Evolutionary conservation across 2,888 invertebrate genomes (phyloP), one percentile per base, ranked within the genome.

Genomic region (Spilarctia lutea): DNA sequence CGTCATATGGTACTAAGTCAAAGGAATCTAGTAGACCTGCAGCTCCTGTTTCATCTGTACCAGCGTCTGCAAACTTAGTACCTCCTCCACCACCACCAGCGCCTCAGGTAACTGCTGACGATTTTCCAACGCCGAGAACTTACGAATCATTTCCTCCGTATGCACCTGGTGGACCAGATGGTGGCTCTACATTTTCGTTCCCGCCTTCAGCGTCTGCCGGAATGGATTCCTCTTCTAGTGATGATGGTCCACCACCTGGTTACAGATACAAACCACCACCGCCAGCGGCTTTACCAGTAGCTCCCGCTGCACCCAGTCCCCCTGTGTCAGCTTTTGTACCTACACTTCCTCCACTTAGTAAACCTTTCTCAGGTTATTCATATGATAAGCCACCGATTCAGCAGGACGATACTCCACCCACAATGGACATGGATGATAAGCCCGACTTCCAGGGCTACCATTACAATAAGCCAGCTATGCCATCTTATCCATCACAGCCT

Each of bases 111-210:
- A 89, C 90, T 30, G 91, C 87, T 35, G 88, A 90, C 68, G 91
- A 93, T 81, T 94, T 94, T 75, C 94, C 94, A 72, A 82, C 87
- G 56, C 94, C 95, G 11, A 86, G 86, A 20, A 93, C 79, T 71
- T 95, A 95, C 76, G 95, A 95, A 71, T 92, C 94, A 3, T 96
- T 95, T 79, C 96, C 96, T 63, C 95, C 96, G 0, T 95, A 93
- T 75, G 88, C 92, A 52, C 89, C 92, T 10, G 75, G 72, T 33
- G 85, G 71, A 27, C 78, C 89, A 30, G 77, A 73, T 4, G 74
- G 81, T 0, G 83, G 83, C 3, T 88, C 86, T 42, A 79, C 88
- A 24, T 74, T 87, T 1, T 79, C 88, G 65, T 83, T 86, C 56
- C 88, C 91, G 35, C 89, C 92, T 56, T 71, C 82, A 1, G 84